A percentile compares a stretch with the other conserved stretches of the same genome.
Conservation (phyloP, 2,797 vertebrate species). For the Coracias cyanogaster region DNA sequence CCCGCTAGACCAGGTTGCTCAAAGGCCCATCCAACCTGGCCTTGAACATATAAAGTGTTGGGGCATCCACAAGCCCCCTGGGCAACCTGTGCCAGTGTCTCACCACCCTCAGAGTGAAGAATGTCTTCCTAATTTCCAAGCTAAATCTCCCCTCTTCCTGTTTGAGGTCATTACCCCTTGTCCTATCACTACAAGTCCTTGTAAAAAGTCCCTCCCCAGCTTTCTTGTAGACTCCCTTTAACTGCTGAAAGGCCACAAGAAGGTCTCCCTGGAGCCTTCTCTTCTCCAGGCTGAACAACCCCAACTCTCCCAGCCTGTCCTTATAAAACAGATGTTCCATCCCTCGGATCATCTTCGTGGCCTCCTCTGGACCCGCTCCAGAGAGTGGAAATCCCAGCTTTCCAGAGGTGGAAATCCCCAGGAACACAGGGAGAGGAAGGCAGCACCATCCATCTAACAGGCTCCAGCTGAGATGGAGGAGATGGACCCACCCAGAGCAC, state of each 20-base stretch:
- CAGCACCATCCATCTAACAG: fast-evolving
- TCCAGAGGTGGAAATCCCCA: background rate
- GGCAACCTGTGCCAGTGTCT: background rate
- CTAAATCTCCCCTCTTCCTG: background rate
- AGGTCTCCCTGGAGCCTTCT: background rate
- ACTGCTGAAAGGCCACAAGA: background rate
- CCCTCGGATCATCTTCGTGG: too few species aligned
- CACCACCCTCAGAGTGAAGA: background rate
- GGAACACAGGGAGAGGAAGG: background rate
- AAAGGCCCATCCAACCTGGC: background rate
- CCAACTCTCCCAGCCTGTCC: background rate
- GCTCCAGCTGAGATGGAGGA: background rate
- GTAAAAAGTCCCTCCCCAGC: background rate
- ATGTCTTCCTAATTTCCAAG: background rate
- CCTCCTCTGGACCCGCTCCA: too few species aligned
- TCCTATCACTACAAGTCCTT: background rate
- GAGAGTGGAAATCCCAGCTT: background rate
- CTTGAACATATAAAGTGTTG: too few species aligned
- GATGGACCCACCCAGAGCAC: background rate
- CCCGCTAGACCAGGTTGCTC: background rate
- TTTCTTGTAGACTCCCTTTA: background rate
- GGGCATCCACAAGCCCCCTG: background rate
- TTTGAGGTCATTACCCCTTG: background rate
- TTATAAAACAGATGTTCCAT: background rate
- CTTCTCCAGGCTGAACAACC: background rate